Percentiles rank a stretch among this genome's conserved stretches.
phyloP scores from a whole-genome alignment of 92 coral and sea anemone species.

The Metridium senile region DNA sequence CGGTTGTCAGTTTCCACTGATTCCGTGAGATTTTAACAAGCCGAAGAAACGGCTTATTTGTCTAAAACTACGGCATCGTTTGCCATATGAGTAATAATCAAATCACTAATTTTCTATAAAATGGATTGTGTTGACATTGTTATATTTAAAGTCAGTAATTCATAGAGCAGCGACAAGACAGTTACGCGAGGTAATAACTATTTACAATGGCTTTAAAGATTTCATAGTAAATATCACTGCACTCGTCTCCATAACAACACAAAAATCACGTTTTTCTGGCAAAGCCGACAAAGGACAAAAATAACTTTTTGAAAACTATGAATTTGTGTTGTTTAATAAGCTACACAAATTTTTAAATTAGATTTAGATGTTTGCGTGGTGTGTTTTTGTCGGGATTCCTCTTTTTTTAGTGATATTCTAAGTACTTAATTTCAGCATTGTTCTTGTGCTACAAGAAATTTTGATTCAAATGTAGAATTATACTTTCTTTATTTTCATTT shows the following conservation, averaged over 20 bases:
- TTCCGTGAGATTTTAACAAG: not conserved
- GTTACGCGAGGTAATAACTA: not conserved
- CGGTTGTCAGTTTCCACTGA: not conserved
- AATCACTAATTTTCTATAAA: not conserved
- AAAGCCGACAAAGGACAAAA: slow-evolving; percentile 6
- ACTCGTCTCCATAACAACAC: not conserved
- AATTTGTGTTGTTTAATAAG: not conserved
- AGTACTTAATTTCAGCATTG: not conserved
- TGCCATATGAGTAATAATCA: not conserved
- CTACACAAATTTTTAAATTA: no score
- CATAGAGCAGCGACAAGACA: not conserved
- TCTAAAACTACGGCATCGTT: not conserved
- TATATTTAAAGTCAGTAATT: not conserved
- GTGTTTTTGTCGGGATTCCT: not conserved
- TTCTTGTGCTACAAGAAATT: not conserved
- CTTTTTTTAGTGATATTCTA: not conserved
- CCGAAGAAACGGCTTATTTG: not conserved
- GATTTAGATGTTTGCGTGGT: not conserved
- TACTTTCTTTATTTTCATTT: not conserved
- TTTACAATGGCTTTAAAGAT: not conserved
- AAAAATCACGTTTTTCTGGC: not conserved
- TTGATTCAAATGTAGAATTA: not conserved
- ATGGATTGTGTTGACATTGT: not conserved
- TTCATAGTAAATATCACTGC: not conserved
- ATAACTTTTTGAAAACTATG: not conserved